These are phyloP conservation scores for Triplophysa bombifrons DNA, from an alignment of 2,797 vertebrate species.

Conservation along the genomic window DNA sequence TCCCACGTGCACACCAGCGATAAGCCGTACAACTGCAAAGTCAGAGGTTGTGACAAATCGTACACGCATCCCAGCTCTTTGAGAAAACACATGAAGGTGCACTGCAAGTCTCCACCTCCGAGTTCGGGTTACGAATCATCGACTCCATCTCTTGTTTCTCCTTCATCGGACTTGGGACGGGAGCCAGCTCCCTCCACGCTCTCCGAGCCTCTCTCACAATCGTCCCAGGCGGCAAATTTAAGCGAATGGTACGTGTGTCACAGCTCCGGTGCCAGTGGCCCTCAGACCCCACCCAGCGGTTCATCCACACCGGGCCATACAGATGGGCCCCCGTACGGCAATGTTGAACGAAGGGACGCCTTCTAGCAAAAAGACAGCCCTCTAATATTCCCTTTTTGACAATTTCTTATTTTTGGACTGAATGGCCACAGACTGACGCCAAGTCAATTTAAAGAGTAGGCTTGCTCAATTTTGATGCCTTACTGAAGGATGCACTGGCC, in stretches of 20 bases:
- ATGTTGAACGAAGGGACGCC: constrained; percentile 74
- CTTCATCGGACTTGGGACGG: constrained; percentile 90
- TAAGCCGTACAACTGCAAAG: constrained; percentile 99
- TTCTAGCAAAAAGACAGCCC: constrained; percentile 67
- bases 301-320: constrained; percentile 77
- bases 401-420: constrained; percentile 31
- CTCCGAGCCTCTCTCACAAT: constrained; percentile 80
- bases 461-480: constrained; percentile 64
- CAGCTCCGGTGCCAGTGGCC: constrained; percentile 81
- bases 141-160: constrained; percentile 89
- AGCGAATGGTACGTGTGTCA: constrained; percentile 98
- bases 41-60: constrained; percentile 97
- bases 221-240: constrained; percentile 85
- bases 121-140: constrained; percentile 95
- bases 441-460: constrained; percentile 59
- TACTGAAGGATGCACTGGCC: constrained; percentile 61
- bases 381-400: constrained; percentile 4
- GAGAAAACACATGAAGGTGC: constrained; percentile 98
- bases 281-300: constrained; percentile 77
- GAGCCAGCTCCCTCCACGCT: constrained; percentile 80
- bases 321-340: constrained; percentile 74
- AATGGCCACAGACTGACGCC: constrained; percentile 41
- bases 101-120: constrained; percentile 95
- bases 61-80: constrained; percentile 98
- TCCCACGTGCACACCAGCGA: constrained; percentile 98